Base-by-base conservation (phyloP, 2,113 vertebrate species). In the Rhinopomastus cyanomelas region DNA sequence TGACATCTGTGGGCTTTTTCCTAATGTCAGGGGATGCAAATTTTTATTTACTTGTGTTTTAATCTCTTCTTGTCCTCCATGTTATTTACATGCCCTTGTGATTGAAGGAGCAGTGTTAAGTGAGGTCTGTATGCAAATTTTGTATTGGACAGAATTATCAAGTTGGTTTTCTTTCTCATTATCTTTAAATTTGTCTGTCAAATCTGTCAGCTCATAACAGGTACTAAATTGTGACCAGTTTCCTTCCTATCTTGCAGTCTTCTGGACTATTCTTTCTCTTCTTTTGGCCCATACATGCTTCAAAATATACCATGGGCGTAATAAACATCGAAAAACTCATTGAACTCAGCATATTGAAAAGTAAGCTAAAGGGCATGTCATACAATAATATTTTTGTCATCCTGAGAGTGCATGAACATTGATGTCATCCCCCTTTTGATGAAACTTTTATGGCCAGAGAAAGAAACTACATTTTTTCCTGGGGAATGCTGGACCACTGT, bases 1-100 rank as follows among this genome's bases (percentile, higher is more conserved):
- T 23, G 74, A 85, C 81, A 93, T 83, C 65, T 79, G 81, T 30
- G 53, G 7, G 6, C 21, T 84, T 90, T 92, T 91, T 62, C 65
- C 61, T 94, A 97, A 96, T 97, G 96, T 95, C 94, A 96, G 60
- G 91, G 75, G 87, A 93, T 74, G 91, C 49, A 83, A 82, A 87
- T 85, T 91, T 92, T 91, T 95, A 92, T 93, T 92, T 86, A 52
- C 64, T 83, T 53, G 39, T 88, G 29, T 3, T 88, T 61, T 46
- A 81, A 51, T 85, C 11, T 3, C 34, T 84, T 55, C 77, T 55
- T 56, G 60, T 62, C 88, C 72, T 77, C 60, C 25, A 85, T 30
- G 1, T 48, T 78, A 60, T 34, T 49, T 81, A 42, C 55, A 29
- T 48, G 62, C 87, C 82, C 80, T 88, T 61, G 72, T 91, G 93